Evolutionary conservation across 92 coral and sea anemone genomes (phyloP).

Genomic region (Epizoanthus illoricatus): DNA sequence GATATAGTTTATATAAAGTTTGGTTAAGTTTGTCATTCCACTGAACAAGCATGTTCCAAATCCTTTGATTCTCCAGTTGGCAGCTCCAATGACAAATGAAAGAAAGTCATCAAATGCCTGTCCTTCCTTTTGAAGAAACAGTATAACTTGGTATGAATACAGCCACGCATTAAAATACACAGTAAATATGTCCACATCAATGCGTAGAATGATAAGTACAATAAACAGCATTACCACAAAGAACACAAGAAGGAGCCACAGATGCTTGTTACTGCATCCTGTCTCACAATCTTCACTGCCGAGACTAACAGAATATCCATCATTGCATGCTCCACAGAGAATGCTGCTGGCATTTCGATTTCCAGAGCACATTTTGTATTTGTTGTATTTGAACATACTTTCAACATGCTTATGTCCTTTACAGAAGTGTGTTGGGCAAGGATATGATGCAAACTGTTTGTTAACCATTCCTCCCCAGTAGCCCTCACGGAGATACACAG

Average conservation of each 20-base stretch:
- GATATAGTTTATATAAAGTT: slow-evolving; percentile 68
- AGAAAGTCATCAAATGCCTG: slow-evolving; percentile 66
- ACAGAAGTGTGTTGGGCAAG: slow-evolving; percentile 77
- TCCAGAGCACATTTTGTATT: slow-evolving; percentile 47
- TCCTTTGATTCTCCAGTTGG: slow-evolving; percentile 62
- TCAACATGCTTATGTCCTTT: background rate
- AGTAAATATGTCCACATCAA: slow-evolving; percentile 80
- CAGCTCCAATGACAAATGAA: slow-evolving; percentile 65
- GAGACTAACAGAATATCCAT: slow-evolving; percentile 56
- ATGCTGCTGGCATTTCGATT: slow-evolving; percentile 56
- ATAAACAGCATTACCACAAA: slow-evolving; percentile 46
- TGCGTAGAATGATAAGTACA: slow-evolving; percentile 69
- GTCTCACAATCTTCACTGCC: slow-evolving; percentile 63
- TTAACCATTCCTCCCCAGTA: slow-evolving; percentile 79
- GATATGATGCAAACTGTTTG: slow-evolving; percentile 43
- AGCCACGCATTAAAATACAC: slow-evolving; percentile 86
- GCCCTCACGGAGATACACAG: slow-evolving; percentile 68
- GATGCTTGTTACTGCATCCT: slow-evolving; percentile 43
- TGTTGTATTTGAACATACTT: slow-evolving; percentile 41
- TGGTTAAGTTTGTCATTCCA: slow-evolving; percentile 74
- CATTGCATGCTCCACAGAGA: slow-evolving; percentile 79
- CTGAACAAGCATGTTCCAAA: slow-evolving; percentile 58
- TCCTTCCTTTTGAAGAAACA: slow-evolving; percentile 62
- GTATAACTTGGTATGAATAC: slow-evolving; percentile 79
- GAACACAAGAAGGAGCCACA: slow-evolving; percentile 69